Evolutionary conservation across 2,888 invertebrate genomes (phyloP).

Genomic region (Phanerotoma sp.): DNA sequence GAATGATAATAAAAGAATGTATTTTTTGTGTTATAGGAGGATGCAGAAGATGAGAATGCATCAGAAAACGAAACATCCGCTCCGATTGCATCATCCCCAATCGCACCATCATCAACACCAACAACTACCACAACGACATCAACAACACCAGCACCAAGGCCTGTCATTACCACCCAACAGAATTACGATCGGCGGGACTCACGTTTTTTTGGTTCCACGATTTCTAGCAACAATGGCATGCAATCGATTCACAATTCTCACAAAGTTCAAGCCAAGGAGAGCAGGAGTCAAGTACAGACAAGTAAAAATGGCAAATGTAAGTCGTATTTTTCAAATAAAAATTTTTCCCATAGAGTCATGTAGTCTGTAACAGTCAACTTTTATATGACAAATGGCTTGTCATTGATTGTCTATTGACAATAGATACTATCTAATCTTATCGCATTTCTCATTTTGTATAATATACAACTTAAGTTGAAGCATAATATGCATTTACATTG

Average conservation of each 20-base stretch:
- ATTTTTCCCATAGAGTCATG: neutral
- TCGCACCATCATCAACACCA: slow-evolving; percentile 35
- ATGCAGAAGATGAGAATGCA: slow-evolving; percentile 45
- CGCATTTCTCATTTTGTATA: neutral
- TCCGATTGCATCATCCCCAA: slow-evolving; percentile 16
- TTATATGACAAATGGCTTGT: too few relatives aligned
- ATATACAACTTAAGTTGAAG: too few relatives aligned
- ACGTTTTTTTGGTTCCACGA: slow-evolving; percentile 38
- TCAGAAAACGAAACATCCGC: slow-evolving; percentile 36
- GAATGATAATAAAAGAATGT: too few relatives aligned
- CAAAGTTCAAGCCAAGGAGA: slow-evolving; percentile 51
- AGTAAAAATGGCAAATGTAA: slow-evolving; percentile 46
- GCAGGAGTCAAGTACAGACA: slow-evolving; percentile 43
- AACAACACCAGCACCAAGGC: slow-evolving; percentile 55
- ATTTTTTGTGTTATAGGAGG: slow-evolving; percentile 38
- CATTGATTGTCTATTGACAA: neutral
- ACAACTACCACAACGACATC: slow-evolving; percentile 47
- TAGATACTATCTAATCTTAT: neutral
- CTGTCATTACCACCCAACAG: slow-evolving; percentile 28
- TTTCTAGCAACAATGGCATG: slow-evolving; percentile 45
- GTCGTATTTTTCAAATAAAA: slow-evolving; percentile 33
- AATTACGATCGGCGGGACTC: slow-evolving; percentile 41
- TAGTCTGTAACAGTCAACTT: too few relatives aligned
- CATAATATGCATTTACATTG: too few relatives aligned
- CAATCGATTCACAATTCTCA: slow-evolving; percentile 48